phyloP scores from a whole-genome alignment of 2,888 invertebrate genomes.

The Drosophila hawaiiensis region DNA sequence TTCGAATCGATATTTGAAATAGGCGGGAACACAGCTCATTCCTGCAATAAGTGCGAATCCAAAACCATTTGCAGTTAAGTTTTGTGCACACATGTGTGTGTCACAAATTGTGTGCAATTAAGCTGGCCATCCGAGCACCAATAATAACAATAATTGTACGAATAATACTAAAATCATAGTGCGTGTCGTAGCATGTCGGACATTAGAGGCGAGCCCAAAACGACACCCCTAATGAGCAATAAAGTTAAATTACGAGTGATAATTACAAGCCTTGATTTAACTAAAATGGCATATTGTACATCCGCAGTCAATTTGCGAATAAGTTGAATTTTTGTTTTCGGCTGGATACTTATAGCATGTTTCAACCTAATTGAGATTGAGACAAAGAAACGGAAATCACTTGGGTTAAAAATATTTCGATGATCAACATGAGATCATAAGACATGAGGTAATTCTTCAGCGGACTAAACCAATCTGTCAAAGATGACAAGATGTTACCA shows the following conservation, averaged over 20 bases:
- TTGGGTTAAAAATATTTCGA: constrained; percentile 9
- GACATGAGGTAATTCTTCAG: constrained; percentile 20
- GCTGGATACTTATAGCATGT: neutral
- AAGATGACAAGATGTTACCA: neutral
- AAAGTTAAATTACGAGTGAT: neutral
- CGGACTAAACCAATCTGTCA: neutral
- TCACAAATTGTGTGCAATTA: constrained; percentile 32
- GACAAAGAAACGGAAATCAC: constrained; percentile 45
- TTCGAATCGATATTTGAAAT: constrained; percentile 28
- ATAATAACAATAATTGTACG: constrained; percentile 9
- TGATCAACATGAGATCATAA: constrained; percentile 64
- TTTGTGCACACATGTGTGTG: constrained; percentile 9
- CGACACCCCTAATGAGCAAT: neutral
- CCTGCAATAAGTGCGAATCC: neutral
- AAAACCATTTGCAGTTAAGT: constrained; percentile 18
- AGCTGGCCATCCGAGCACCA: constrained; percentile 1
- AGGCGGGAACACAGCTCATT: neutral
- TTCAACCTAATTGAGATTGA: neutral
- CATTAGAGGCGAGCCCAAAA: neutral
- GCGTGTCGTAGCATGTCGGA: constrained; percentile 6
- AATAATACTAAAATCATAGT: constrained; percentile 10
- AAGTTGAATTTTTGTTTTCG: neutral
- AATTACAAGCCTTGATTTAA: constrained; percentile 4
- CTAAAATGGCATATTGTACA: neutral
- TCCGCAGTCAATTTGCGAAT: constrained; percentile 8